These are phyloP conservation scores for Aurelia aurita DNA, from an alignment of 30 jellyfish, hydroid and myxozoan species.

Conservation along the genomic window DNA sequence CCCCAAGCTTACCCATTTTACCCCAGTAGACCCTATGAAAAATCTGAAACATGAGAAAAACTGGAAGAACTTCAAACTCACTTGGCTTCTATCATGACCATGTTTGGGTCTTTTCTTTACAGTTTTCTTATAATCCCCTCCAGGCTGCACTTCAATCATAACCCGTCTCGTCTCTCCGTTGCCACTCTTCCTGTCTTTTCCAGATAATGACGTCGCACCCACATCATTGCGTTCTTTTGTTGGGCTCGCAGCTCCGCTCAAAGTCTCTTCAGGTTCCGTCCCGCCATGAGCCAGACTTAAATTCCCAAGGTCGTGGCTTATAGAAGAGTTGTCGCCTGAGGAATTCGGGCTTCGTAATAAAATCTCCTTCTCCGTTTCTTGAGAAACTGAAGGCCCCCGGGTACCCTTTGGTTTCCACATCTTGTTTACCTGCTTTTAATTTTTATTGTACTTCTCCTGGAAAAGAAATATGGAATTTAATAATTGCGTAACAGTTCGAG, in stretches of 20 bases:
- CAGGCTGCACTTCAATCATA: conserved; percentile 89
- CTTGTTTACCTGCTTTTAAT: neutral
- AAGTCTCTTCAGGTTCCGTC: conserved; percentile 66
- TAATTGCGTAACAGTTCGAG: no score
- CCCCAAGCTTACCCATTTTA: no score
- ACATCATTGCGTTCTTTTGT: conserved; percentile 63
- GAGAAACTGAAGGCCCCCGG: conserved; percentile 55
- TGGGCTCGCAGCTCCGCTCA: conserved; percentile 61
- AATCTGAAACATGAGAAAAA: no score
- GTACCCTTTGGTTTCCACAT: conserved; percentile 68
- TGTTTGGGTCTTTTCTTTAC: conserved; percentile 81
- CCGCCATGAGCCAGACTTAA: conserved; percentile 49
- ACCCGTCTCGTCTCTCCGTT: conserved; percentile 80
- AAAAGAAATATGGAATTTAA: no score
- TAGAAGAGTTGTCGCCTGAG: conserved; percentile 19
- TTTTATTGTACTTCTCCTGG: no score
- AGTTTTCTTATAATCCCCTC: conserved; percentile 56
- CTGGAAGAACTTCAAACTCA: neutral
- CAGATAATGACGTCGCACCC: conserved; percentile 26
- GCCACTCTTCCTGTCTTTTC: conserved; percentile 81
- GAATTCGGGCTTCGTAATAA: conserved; percentile 27
- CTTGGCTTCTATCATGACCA: conserved; percentile 83
- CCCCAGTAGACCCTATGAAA: no score
- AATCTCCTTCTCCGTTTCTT: conserved; percentile 57
- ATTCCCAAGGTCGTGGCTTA: conserved; percentile 56